These are phyloP conservation scores for Sparidentex hasta DNA, from an alignment of 2,797 vertebrate species.

Conservation along the genomic window DNA sequence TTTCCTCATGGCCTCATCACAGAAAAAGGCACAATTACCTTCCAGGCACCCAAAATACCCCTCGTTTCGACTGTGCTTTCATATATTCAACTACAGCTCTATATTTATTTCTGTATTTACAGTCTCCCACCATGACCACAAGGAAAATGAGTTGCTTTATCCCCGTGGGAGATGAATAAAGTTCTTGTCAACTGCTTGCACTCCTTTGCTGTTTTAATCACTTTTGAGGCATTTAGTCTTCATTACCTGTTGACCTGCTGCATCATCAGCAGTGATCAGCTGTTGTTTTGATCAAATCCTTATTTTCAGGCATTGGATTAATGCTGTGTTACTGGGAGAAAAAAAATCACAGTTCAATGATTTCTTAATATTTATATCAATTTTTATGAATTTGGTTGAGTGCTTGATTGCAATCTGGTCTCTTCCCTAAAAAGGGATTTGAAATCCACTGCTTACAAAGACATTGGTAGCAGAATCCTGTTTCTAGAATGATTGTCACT, in stretches of 20 bases:
- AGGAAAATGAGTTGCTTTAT: not conserved
- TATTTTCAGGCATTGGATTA: not conserved
- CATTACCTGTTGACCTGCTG: not conserved
- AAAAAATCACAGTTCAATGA: not conserved
- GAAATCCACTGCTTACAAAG: not conserved
- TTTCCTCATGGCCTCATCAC: slow-evolving; percentile 24
- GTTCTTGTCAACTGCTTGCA: not conserved
- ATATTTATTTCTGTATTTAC: slow-evolving; percentile 9
- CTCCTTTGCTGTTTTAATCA: not conserved
- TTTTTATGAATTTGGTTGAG: not conserved
- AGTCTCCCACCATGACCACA: slow-evolving; percentile 19
- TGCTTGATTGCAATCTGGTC: not conserved
- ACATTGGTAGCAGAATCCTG: not conserved
- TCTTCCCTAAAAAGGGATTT: not conserved
- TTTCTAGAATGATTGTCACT: not conserved
- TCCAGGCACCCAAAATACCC: slow-evolving; percentile 17
- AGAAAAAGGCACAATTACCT: slow-evolving; percentile 2
- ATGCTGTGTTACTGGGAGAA: not conserved
- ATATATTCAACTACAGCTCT: not conserved
- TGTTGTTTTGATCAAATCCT: not conserved
- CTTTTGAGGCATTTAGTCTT: not conserved
- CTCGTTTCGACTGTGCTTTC: not conserved
- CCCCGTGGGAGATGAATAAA: too few species aligned
- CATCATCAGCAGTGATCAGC: not conserved
- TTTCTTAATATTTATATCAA: not conserved